Base-by-base conservation (phyloP, 2,797 vertebrate genomes). In the Momotus momota region DNA sequence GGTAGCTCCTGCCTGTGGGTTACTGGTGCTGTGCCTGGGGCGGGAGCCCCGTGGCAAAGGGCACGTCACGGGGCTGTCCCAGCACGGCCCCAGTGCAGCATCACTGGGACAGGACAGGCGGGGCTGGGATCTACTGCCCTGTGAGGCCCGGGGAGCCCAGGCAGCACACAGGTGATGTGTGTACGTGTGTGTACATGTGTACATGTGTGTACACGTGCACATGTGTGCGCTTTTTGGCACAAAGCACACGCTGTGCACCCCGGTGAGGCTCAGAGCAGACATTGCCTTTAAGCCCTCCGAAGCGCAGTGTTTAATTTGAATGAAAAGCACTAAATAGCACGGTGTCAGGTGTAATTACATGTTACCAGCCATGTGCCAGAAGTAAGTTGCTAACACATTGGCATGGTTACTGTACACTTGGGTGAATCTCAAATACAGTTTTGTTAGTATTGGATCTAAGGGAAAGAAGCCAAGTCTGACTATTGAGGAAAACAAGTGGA, bases 301-400 rank as follows among this genome's bases (percentile, higher is more conserved):
- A 85, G 86, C 14, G 2, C 70, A 4, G 86, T 93, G 93, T 95
- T 94, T 82, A 88, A 43, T 94, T 95, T 45, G 96, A 93, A 93
- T 81, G 97, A 90, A 97, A 95, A 88, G 81, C 96, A 74, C 97
- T 97, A 98, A 98, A 96, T 97, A 97, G 97, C 83, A 97, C 31
- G 95, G 97, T 96, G 97, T 97, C 97, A 97, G 97, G 97, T 96
- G 97, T 98, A 98, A 98, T 98, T 97, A 96, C 96, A 98, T 93
- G 95, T 95, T 97, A 83, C 95, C 94, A 23, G 80, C 96, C 54
- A 96, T 4, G 35, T 91, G 97, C 97, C 96, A 97, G 97, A 75
- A 96, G 97, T 95, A 96, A 96, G 97, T 12, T 94, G 95, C 72
- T 96, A 87, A 96, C 92, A 84, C 95, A 92, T 81, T 94, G 95